These are phyloP conservation scores for Basileuterus tristriatus DNA, from an alignment of 2,797 vertebrate species.

Conservation along the genomic window DNA sequence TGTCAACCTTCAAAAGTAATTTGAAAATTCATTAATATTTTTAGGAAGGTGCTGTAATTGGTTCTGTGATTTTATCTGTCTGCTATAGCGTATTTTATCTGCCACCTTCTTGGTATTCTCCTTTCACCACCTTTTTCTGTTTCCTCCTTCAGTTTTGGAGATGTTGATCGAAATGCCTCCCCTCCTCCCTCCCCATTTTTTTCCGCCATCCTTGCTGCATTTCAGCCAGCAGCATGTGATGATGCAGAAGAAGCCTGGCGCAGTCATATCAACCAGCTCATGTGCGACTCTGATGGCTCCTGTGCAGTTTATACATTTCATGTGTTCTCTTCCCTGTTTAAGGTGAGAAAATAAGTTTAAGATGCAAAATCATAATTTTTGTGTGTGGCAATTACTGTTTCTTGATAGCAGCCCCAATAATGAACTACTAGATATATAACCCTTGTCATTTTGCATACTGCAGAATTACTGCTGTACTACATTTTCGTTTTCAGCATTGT, in stretches of 20 bases:
- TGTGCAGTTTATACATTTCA: conserved; percentile 98
- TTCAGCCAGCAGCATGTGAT: conserved; percentile 91
- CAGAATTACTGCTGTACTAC: neutral
- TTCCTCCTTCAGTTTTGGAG: conserved; percentile 82
- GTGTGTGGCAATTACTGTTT: neutral
- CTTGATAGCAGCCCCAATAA: neutral
- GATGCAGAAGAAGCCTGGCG: conserved; percentile 96
- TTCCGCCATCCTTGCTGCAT: conserved; percentile 96
- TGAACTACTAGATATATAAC: neutral
- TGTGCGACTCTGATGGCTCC: conserved; percentile 92
- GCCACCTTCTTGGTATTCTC: neutral
- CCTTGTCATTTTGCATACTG: neutral
- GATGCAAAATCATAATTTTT: neutral
- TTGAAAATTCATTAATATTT: neutral
- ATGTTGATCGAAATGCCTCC: conserved; percentile 86
- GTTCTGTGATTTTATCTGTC: neutral
- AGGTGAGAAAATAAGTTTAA: conserved; percentile 76
- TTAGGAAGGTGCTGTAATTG: neutral
- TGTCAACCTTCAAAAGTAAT: neutral
- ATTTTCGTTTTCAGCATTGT: neutral
- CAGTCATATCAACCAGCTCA: conserved; percentile 93
- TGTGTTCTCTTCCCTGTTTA: conserved; percentile 95
- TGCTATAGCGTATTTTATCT: neutral
- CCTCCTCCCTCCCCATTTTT: conserved; percentile 96
- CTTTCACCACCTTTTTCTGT: neutral